Percentiles rank a stretch among this genome's conserved stretches.
Conservation (phyloP, 2,113 vertebrate species). For the Limnothrissa miodon region DNA sequence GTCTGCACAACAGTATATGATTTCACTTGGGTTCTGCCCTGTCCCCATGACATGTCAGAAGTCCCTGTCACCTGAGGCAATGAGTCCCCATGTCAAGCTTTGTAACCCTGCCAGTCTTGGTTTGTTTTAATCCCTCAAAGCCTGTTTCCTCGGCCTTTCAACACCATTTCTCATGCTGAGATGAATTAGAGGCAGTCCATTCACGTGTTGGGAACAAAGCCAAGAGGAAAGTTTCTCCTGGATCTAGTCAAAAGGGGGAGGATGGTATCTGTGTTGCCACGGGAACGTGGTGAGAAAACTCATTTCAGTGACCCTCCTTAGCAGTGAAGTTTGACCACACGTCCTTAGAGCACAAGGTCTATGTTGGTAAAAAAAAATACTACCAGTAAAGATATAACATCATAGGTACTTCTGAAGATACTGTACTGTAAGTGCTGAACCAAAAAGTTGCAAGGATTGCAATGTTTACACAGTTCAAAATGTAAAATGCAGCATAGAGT, state of each 20-base stretch:
- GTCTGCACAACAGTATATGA: background rate
- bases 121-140: slow-evolving; percentile 54
- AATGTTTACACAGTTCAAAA: no score
- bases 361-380: background rate
- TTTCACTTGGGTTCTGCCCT: background rate
- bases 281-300: background rate
- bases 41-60: background rate
- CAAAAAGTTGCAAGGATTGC: no score
- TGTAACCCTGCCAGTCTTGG: slow-evolving; percentile 48
- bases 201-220: slow-evolving; percentile 71
- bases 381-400: background rate
- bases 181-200: slow-evolving; percentile 70
- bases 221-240: slow-evolving; percentile 49
- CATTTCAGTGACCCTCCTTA: background rate
- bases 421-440: no score
- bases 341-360: background rate
- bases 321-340: background rate
- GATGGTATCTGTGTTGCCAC: slow-evolving; percentile 46
- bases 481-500: no score
- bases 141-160: slow-evolving; percentile 55
- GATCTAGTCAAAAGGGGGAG: slow-evolving; percentile 62
- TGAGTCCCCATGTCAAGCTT: slow-evolving; percentile 43
- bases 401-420: background rate
- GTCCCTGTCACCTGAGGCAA: background rate
- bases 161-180: slow-evolving; percentile 57